Evolutionary conservation across 2,113 vertebrate species (phyloP), one percentile per base, ranked within the genome.

Genomic region (Puffinus mauretanicus): DNA sequence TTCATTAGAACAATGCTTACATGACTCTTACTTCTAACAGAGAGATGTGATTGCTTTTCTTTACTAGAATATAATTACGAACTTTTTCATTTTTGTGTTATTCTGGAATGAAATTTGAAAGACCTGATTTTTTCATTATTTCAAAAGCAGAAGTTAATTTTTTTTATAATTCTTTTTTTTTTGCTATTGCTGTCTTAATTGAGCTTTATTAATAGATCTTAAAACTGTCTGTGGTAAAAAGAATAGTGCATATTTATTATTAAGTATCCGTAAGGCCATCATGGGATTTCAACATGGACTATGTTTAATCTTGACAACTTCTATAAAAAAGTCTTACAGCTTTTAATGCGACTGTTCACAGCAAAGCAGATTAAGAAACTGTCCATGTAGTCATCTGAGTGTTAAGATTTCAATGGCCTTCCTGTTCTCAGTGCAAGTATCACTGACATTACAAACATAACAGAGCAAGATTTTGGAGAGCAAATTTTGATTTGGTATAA

Each of bases 181-280:
- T 93, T 97, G 38, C 87, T 96, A 92, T 96, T 96, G 94, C 89
- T 96, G 81, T 91, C 29, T 94, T 80, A 52, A 54, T 69, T 93
- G 34, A 92, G 69, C 19, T 40, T 61, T 32, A 76, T 58, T 89
- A 52, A 47, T 49, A 57, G 78, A 76, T 79, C 78, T 91, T 72
- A 87, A 92, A 87, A 93, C 58, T 90, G 32, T 71, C 54, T 64
- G 40, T n/a, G 44, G 52, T 84, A 95, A 93, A 94, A 95, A 88
- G 47, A 94, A 96, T 51, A 94, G 79, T 96, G 94, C 93, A 90
- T 92, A 91, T 71, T 93, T 57, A 70, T 76, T 85, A 72, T 72
- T 75, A 71, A 64, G 78, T 93, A 55, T 95, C 66, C 14, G 22
- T 95, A 97, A 97, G 97, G 93, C 91, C 93, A 86, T 96, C 42